phyloP scores from a whole-genome alignment of 2,888 invertebrate species.

The Temnothorax ravouxi region DNA sequence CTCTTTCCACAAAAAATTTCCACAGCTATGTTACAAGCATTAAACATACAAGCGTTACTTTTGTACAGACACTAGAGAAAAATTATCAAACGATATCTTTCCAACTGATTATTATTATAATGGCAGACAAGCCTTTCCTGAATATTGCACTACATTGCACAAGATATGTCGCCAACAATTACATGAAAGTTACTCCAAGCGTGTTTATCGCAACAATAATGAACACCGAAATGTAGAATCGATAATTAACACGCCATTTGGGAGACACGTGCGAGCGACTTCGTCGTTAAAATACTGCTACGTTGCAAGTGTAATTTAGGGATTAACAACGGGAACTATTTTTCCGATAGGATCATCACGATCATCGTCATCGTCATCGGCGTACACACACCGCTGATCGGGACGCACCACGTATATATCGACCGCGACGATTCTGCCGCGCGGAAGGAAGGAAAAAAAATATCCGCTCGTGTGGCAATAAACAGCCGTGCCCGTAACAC shows the following conservation, averaged over 20 bases:
- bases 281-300: constrained; percentile 9
- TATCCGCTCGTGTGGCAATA: not conserved
- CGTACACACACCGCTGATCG: not conserved
- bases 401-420: not conserved
- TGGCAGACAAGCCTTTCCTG: constrained; percentile 15
- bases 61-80: not conserved
- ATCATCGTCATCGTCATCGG: not conserved
- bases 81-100: constrained; percentile 21
- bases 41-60: not conserved
- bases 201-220: not conserved
- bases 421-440: not conserved
- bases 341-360: not conserved
- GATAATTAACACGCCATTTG: not conserved
- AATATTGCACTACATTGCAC: constrained; percentile 29
- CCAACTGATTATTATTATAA: not conserved
- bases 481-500: constrained; percentile 57
- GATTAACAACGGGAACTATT: not conserved
- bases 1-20: not conserved
- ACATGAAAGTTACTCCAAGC: not conserved
- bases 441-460: not conserved
- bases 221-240: not conserved
- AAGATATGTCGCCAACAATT: constrained; percentile 12
- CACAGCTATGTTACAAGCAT: not conserved
- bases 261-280: constrained; percentile 1
- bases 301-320: not conserved